A percentile compares a stretch with the other conserved stretches of the same genome.
phyloP scores from a whole-genome alignment of 1,140 invertebrate genomes.

The Odontomachus brunneus region DNA sequence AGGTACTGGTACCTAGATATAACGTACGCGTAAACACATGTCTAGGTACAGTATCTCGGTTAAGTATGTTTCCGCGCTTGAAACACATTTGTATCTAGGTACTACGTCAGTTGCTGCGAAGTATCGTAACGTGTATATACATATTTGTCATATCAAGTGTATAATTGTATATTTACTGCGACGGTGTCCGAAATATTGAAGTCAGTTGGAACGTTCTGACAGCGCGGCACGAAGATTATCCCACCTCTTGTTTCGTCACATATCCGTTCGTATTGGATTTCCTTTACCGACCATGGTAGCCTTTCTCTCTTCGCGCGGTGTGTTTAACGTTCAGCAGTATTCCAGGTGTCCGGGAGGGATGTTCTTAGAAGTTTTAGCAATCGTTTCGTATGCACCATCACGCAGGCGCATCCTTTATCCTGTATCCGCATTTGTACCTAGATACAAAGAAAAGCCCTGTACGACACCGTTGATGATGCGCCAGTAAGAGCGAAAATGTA shows the following conservation, averaged over 20 bases:
- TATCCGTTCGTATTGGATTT: conserved; percentile 19
- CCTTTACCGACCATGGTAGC: neutral
- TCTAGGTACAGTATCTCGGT: conserved; percentile 29
- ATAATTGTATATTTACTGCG: conserved; percentile 56
- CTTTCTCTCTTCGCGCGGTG: neutral
- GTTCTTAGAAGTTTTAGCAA: conserved; percentile 6
- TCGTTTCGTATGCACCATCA: neutral
- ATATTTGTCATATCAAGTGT: conserved; percentile 53
- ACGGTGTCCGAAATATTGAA: conserved; percentile 14
- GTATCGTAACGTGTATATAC: conserved; percentile 34
- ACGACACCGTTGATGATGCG: neutral
- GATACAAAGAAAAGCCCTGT: conserved; percentile 39
- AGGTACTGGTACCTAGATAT: conserved; percentile 8
- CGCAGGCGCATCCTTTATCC: neutral
- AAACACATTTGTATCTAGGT: conserved; percentile 50
- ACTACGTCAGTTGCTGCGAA: conserved; percentile 35
- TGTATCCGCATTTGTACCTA: conserved; percentile 42
- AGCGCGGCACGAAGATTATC: neutral
- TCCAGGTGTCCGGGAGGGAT: neutral
- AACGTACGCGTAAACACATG: conserved; percentile 11
- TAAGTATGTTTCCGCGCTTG: conserved; percentile 39
- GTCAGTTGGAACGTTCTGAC: neutral
- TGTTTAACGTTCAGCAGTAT: conserved; percentile 10
- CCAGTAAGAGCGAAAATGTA: conserved; percentile 14
- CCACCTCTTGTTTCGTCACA: neutral